phyloP scores from a whole-genome alignment of 2,888 invertebrate genomes.

The Campoplex capitator region DNA sequence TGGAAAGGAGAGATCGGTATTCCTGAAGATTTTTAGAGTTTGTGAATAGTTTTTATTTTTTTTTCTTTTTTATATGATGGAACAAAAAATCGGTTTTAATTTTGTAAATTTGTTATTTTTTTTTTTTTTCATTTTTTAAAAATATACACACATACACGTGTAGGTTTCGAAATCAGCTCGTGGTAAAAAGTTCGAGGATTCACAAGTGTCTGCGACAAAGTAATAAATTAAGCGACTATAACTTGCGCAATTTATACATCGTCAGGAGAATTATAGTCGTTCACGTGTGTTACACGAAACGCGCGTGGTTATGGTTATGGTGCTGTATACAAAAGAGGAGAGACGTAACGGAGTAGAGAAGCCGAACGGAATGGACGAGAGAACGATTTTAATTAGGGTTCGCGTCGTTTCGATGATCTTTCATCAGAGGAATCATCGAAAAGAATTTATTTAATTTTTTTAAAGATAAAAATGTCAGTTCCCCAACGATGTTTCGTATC shows the following conservation, averaged over 20 bases:
- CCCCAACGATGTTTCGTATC: neutral
- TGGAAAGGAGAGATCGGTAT: neutral
- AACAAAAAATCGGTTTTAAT: neutral
- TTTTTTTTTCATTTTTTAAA: neutral
- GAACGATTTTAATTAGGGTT: constrained; percentile 58
- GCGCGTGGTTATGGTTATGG: constrained; percentile 25
- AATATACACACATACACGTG: neutral
- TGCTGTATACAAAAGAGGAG: constrained; percentile 3
- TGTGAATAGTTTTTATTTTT: neutral
- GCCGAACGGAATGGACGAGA: constrained; percentile 18
- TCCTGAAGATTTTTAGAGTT: neutral
- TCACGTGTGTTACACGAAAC: constrained; percentile 39
- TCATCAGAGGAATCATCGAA: constrained; percentile 24
- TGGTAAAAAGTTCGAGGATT: constrained; percentile 56
- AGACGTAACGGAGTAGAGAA: neutral
- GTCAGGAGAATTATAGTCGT: constrained; percentile 57
- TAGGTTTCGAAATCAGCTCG: constrained; percentile 41
- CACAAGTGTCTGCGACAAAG: constrained; percentile 41
- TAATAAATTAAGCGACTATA: constrained; percentile 62
- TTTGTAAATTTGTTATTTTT: neutral
- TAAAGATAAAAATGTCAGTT: neutral
- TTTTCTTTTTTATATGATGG: neutral
- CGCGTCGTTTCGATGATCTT: constrained; percentile 47
- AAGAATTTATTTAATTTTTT: neutral
- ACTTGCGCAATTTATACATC: constrained; percentile 64